These are phyloP conservation scores for Papilio xuthus DNA, from an alignment of 1,140 invertebrate genomes.

Conservation along the genomic window DNA sequence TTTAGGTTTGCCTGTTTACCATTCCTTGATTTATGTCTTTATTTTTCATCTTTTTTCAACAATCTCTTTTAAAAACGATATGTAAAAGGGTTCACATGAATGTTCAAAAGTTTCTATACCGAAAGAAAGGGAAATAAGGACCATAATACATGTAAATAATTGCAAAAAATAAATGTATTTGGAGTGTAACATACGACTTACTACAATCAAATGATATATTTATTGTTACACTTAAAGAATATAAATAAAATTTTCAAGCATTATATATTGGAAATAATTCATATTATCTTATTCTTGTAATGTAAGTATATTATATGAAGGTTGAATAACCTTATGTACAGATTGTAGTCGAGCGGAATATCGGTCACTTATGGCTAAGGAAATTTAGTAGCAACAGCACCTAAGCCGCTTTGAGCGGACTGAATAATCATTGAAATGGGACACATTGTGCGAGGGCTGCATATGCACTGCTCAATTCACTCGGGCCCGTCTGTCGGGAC, in stretches of 20 bases:
- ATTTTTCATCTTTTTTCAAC: constrained; percentile 58
- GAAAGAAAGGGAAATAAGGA: constrained; percentile 12
- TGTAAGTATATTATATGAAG: background rate
- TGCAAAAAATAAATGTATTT: background rate
- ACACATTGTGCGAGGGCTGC: constrained; percentile 60
- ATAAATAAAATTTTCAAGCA: background rate
- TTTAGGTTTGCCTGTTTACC: constrained; percentile 72
- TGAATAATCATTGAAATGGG: constrained; percentile 67
- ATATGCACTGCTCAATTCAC: constrained; percentile 57
- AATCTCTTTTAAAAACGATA: background rate
- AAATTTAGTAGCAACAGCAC: constrained; percentile 50
- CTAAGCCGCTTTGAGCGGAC: constrained; percentile 66
- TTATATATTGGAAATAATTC: background rate
- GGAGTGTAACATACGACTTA: too few relatives aligned
- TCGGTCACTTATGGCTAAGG: constrained; percentile 55
- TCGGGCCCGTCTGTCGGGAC: constrained; percentile 47
- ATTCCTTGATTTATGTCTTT: constrained; percentile 76
- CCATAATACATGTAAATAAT: background rate
- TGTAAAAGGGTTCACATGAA: constrained; percentile 20
- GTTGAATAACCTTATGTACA: constrained; percentile 4
- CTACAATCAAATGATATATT: too few relatives aligned
- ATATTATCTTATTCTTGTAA: background rate
- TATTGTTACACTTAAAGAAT: background rate
- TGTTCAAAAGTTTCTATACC: constrained; percentile 26
- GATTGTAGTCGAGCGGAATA: constrained; percentile 47